These are phyloP conservation scores for Notothenia rossii DNA, from an alignment of 2,113 vertebrate genomes.

Conservation along the genomic window DNA sequence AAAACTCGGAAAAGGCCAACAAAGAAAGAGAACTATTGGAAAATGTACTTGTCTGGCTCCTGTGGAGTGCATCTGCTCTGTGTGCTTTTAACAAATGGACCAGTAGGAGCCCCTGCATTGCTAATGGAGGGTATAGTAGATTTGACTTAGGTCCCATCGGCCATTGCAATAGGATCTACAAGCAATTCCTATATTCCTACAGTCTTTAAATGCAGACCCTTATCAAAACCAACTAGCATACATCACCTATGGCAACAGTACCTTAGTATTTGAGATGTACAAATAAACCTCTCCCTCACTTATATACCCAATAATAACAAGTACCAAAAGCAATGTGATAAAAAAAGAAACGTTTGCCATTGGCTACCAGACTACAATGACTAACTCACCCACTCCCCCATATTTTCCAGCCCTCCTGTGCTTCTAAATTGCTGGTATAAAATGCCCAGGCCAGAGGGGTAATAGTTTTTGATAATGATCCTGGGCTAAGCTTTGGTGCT, in stretches of 20 bases:
- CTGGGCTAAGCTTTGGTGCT: constrained; percentile 65
- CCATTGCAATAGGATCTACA: constrained; percentile 25
- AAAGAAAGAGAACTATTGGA: constrained; percentile 6
- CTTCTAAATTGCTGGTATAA: constrained; percentile 60
- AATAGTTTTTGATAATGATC: constrained; percentile 80
- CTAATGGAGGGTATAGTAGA: constrained; percentile 16
- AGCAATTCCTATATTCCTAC: constrained; percentile 41
- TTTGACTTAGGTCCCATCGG: constrained; percentile 1
- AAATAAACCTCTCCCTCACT: constrained; percentile 19
- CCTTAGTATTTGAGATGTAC: constrained; percentile 28
- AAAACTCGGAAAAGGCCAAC: constrained; percentile 20
- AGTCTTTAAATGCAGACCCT: constrained; percentile 36
- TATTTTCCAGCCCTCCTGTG: constrained; percentile 38
- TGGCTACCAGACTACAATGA: constrained; percentile 34
- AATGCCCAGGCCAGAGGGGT: constrained; percentile 66
- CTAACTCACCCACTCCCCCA: neutral
- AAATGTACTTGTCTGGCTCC: constrained; percentile 18
- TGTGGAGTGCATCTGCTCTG: constrained; percentile 12
- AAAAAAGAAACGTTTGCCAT: constrained; percentile 36
- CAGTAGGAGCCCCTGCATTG: constrained; percentile 2
- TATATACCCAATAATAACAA: constrained; percentile 11
- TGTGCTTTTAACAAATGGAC: neutral
- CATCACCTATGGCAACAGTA: constrained; percentile 38
- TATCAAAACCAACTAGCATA: constrained; percentile 44
- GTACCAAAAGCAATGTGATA: constrained; percentile 3